Evolutionary conservation across 2,888 invertebrate genomes (phyloP), one percentile per base, ranked within the genome.

Genomic region (Dynastes tityus): DNA sequence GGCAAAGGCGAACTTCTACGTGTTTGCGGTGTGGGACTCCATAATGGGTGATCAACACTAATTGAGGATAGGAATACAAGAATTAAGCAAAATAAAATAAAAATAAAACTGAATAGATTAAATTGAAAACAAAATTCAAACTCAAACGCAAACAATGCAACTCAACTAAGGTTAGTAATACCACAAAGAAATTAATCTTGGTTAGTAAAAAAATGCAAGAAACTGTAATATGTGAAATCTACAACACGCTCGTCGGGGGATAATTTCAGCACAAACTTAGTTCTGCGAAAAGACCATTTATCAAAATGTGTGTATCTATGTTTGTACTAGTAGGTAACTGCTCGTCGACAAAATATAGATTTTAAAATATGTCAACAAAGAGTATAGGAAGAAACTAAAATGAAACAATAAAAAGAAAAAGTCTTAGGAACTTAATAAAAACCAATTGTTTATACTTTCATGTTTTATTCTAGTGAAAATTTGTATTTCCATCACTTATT

Each of bases 1-100:
- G 90, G 90, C 83, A 89, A 88, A 75, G 90, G 90, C 80, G 85
- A 84, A 49, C 89, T 89, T 88, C 90, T 91, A 82, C 90, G 87
- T 76, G 84, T 82, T 51, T 82, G 83, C 29, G 90, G 85, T 53
- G 89, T 86, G 79, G 90, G 89, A 84, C 90, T 91, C 88, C 89
- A 89, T 80, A 85, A 78, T 67, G 84, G 82, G 82, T 86, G 85
- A 80, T 84, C 81, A 80, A 86, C 84, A 85, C 88, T 88, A 83
- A 83, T 81, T 78, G 80, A 79, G 75, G 78, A 82, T 79, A 81
- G 81, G 80, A 81, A 80, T 77, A 77, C 81, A 70, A 71, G 16
- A 22, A 45, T 37, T 73, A 71, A 82, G 82, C 80, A 77, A 78
- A 79, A 73, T 76, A 55, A 78, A 76, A 45, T 45, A 45, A 78